Conservation (phyloP, 1,140 invertebrate species). For the Amphibalanus amphitrite region DNA sequence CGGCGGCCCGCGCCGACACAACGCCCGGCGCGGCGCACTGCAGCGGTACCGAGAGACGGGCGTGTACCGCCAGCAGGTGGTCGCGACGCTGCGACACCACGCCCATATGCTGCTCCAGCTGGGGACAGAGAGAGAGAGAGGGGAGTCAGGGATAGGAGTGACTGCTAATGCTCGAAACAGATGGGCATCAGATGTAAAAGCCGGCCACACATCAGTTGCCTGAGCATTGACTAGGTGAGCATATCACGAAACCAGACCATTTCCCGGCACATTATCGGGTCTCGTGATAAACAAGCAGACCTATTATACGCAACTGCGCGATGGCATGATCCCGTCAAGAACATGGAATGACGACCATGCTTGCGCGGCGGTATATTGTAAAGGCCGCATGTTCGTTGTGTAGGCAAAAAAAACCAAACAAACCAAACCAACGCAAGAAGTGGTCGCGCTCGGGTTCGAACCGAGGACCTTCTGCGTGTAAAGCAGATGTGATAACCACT, state of each 20-base stretch:
- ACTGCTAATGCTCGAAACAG: too few relatives aligned
- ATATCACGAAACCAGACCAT: too few relatives aligned
- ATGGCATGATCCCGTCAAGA: background rate
- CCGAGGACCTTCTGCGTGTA: slow-evolving; percentile 1
- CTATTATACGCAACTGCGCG: background rate
- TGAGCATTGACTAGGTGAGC: too few relatives aligned
- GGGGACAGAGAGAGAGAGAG: too few relatives aligned
- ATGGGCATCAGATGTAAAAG: too few relatives aligned
- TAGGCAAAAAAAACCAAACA: background rate
- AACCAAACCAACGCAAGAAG: background rate
- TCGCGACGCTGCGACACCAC: slow-evolving; percentile 42
- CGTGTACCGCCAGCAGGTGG: slow-evolving; percentile 85
- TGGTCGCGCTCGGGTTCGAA: slow-evolving; percentile 1
- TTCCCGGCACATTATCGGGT: background rate
- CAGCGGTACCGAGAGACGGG: slow-evolving; percentile 40
- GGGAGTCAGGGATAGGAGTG: too few relatives aligned
- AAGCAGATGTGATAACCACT: slow-evolving; percentile 1
- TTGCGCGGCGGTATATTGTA: too few relatives aligned
- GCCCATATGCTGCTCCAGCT: background rate
- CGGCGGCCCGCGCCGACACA: background rate
- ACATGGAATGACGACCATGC: background rate
- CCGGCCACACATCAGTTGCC: too few relatives aligned
- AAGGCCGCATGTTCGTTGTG: too few relatives aligned
- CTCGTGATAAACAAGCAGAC: background rate
- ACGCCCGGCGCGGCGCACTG: slow-evolving; percentile 10